These are phyloP conservation scores for Antedon mediterranea DNA, from an alignment of 53 echinoderm and acorn worm species.

Conservation along the genomic window DNA sequence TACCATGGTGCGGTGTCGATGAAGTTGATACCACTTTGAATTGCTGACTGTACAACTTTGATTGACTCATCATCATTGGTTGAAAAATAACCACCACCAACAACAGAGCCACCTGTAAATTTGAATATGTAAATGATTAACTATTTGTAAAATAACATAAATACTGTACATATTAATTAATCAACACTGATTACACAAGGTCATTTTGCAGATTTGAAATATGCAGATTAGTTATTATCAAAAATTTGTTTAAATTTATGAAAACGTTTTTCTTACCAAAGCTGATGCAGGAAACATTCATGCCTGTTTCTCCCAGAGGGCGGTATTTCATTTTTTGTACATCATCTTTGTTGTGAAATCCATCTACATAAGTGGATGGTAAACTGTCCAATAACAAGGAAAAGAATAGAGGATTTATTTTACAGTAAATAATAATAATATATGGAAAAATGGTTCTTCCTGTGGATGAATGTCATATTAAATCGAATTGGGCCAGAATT, in stretches of 20 bases:
- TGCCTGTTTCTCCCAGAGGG: constrained; percentile 55
- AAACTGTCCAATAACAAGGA: too few relatives aligned
- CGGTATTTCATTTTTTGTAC: constrained; percentile 48
- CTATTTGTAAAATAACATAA: too few relatives aligned
- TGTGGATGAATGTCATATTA: too few relatives aligned
- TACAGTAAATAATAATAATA: too few relatives aligned
- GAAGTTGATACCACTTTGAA: constrained; percentile 68
- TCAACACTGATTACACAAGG: too few relatives aligned
- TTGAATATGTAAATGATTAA: neutral
- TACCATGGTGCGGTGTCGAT: constrained; percentile 94
- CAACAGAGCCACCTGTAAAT: constrained; percentile 46
- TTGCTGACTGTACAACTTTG: constrained; percentile 21
- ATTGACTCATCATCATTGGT: constrained; percentile 17
- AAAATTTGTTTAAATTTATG: neutral
- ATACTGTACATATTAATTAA: too few relatives aligned
- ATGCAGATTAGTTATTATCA: too few relatives aligned
- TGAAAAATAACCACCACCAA: constrained; percentile 23
- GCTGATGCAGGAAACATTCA: constrained; percentile 47
- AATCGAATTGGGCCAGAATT: too few relatives aligned
- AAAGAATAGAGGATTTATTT: too few relatives aligned
- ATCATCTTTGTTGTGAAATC: constrained; percentile 47
- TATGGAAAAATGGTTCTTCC: too few relatives aligned
- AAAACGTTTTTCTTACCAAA: constrained; percentile 36
- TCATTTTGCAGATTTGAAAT: too few relatives aligned
- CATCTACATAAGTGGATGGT: constrained; percentile 37